Conservation (phyloP, 1,140 invertebrate genomes). For the Lycorma delicatula region DNA sequence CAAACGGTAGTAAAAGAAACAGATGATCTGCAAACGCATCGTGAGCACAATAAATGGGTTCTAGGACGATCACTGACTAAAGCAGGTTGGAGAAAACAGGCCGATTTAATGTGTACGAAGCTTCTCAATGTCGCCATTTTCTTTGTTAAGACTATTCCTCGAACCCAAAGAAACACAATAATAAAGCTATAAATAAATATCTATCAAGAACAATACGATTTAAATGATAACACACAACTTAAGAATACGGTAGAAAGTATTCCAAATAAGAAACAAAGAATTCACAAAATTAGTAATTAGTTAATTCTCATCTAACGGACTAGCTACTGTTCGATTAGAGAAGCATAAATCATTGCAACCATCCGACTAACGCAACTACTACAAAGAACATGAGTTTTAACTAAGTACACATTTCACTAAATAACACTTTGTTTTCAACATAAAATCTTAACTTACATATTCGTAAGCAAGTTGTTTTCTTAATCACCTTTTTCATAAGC, state of each 20-base stretch:
- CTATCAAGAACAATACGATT: too few species aligned
- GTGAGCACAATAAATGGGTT: too few species aligned
- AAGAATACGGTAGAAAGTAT: not conserved
- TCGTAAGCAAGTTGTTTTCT: not conserved
- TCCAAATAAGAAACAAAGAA: not conserved
- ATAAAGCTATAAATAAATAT: too few species aligned
- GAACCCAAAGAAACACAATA: too few species aligned
- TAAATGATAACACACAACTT: not conserved
- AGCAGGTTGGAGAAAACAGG: too few species aligned
- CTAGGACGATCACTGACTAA: too few species aligned
- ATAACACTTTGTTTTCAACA: not conserved
- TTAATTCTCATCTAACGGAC: not conserved
- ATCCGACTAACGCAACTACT: too few species aligned
- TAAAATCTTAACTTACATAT: not conserved
- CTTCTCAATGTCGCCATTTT: too few species aligned
- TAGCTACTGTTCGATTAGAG: not conserved
- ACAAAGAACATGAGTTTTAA: not conserved
- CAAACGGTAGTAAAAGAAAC: too few species aligned
- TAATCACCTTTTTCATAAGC: slow-evolving; percentile 12
- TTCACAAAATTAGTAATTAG: not conserved
- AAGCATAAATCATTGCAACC: not conserved
- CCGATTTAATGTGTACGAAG: too few species aligned
- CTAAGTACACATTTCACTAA: not conserved
- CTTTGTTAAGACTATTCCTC: too few species aligned
- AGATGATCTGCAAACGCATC: too few species aligned